Base-by-base conservation (phyloP, 2,888 invertebrate species). In the Silvanus unidentatus region DNA sequence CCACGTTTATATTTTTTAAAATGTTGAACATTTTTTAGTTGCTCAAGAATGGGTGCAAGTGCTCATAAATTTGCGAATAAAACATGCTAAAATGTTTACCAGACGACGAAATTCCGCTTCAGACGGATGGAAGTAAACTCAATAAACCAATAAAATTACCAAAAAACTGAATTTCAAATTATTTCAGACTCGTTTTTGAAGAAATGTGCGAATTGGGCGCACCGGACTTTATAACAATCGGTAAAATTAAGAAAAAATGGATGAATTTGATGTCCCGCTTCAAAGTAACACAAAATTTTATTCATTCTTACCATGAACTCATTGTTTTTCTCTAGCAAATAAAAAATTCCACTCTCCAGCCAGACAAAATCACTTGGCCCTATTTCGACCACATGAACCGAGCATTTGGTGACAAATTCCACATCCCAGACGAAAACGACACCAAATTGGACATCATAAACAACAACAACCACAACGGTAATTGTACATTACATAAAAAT, bases 211-310 rank as follows among this genome's bases (percentile, higher is more conserved):
- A 59, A 29, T 46, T 57, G 4, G 61, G 59, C 4, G 61, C 60
- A 10, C 61, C 61, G 4, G 40, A 55, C 16, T 56, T 53, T 40
- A 52, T 61, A n/a, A 54, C 61, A n/a, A 49, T 59, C 11, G 50
- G 51, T 5, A 61, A 59, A 43, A 60, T 61, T 42, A 61, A 61
- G 44, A 61, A 61, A 50, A 61, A 61, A 40, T 61, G 61, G 61
- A 61, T 61, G 61, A 61, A 61, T 49, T 52, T 61, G 37, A 57
- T 61, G 51, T 58, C 61, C 13, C 44, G 59, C 44, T 61, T 59
- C 43, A 57, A 59, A 48, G 61, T 60, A 45, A 16, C 39, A 22
- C 22, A 22, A 22, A 22, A 22, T 22, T 22, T 22, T 3, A 16
- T n/a, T n/a, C n/a, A n/a, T n/a, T n/a, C n/a, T n/a, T n/a, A n/a